Evolutionary conservation across 2,113 vertebrate species (phyloP).

Genomic region (Urocolius indicus): DNA sequence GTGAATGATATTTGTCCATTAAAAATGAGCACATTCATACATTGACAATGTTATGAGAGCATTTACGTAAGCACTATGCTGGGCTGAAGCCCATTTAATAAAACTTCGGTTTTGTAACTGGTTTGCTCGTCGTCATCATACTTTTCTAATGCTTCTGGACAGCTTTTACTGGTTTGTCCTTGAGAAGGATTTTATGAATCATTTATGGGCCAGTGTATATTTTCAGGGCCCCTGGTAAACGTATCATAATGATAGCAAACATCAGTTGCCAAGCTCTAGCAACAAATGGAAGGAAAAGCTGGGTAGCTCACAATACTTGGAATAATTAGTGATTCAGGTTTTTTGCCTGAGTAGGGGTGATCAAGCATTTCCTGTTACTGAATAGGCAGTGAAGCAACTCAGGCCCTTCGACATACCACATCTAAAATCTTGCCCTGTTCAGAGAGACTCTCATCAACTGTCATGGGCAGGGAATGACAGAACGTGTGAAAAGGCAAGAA

Average conservation of each 20-base stretch:
- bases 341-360: neutral
- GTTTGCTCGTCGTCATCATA: neutral
- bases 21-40: neutral
- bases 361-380: conserved; percentile 10
- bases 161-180: neutral
- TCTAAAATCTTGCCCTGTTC: neutral
- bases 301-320: neutral
- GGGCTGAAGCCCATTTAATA: neutral
- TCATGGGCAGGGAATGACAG: conserved; percentile 34
- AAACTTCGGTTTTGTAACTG: neutral
- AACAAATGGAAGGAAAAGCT: neutral
- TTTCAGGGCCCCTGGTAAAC: neutral
- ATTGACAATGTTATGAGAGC: neutral
- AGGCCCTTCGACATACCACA: neutral
- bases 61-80: neutral
- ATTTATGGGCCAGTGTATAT: neutral
- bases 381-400: neutral
- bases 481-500: conserved; percentile 56
- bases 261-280: neutral
- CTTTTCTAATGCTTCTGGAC: neutral
- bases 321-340: neutral
- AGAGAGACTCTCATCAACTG: neutral
- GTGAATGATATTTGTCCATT: neutral
- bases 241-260: neutral
- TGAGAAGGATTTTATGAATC: neutral